Evolutionary conservation across 1,140 invertebrate genomes (phyloP), one percentile per base, ranked within the genome.

Genomic region (Eurytemora carolleeae): DNA sequence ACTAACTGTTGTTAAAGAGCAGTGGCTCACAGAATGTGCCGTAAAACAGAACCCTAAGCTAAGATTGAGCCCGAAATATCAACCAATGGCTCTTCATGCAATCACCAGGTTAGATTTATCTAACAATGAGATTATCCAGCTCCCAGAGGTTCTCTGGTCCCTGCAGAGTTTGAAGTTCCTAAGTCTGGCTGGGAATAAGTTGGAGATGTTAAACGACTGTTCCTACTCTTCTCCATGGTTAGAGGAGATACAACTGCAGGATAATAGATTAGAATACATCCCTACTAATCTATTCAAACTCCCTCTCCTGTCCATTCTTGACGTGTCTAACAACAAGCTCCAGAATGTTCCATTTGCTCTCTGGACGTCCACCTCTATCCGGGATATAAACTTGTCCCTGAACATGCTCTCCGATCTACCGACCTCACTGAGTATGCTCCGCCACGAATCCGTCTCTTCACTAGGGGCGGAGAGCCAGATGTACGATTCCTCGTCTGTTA

Each of bases 51-150:
- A 94, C 72, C 82, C 82, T 21, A 85, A 84, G 67, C 70, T 95
- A n/a, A 78, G 79, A 67, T 71, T 81, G 24, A 83, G 77, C 67
- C 78, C 83, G 0, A 76, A 79, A 58, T 82, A 81, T 63, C 80
- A 80, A 64, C 79, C 81, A 64, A 74, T 86, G 22, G 82, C 85
- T 0, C 72, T 96, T 0, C 84, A 84, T 65, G 88, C 91, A 0
- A 85, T 98, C 20, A 98, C 94, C 0, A 78, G 91, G 52, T 75
- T 98, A 3, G 94, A 98, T 72, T 78, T 98, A 16, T 95, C 93
- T 1, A 83, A 85, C 66, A 98, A 98, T 73, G 80, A 82, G 54
- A 77, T 98, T 2, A 80, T 79, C 0, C 75, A 79, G 17, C 71
- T 98, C 62, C 94, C 94, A 0, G 70, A 80, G 16, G 79, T 82